Evolutionary conservation across 2,113 vertebrate genomes (phyloP).

Genomic region (Larimichthys crocea): DNA sequence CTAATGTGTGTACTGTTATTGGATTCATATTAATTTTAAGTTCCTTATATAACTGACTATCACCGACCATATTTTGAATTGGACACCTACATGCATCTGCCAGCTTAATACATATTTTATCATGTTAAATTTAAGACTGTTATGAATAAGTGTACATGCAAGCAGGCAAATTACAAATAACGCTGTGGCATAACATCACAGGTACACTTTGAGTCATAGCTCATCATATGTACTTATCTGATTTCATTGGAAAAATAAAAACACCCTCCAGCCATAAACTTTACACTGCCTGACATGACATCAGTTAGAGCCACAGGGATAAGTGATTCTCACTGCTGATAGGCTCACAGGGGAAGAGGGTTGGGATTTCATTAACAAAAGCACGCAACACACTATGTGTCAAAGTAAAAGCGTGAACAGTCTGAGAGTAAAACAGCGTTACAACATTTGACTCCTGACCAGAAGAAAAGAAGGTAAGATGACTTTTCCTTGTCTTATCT

Average conservation of each 20-base stretch:
- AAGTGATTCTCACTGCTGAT: constrained; percentile 51
- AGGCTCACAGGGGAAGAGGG: constrained; percentile 65
- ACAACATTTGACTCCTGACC: constrained; percentile 6
- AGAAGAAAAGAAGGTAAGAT: constrained; percentile 60
- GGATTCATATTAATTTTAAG: too few species aligned
- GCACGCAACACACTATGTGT: constrained; percentile 25
- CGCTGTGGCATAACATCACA: background rate
- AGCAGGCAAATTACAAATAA: background rate
- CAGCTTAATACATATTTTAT: background rate
- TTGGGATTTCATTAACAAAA: constrained; percentile 74
- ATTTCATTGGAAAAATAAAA: background rate
- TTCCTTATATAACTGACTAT: too few species aligned
- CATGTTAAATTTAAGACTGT: background rate
- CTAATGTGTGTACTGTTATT: too few species aligned
- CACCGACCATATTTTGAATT: too few species aligned
- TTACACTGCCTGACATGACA: constrained; percentile 28
- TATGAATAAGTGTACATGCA: background rate
- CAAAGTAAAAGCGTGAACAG: constrained; percentile 17
- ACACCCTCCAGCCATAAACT: constrained; percentile 6
- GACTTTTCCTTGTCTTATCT: background rate
- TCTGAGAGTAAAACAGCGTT: constrained; percentile 3
- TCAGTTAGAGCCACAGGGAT: constrained; percentile 21
- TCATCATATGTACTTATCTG: background rate
- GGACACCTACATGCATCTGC: background rate
- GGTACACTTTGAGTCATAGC: background rate